Base-by-base conservation (phyloP, 2,113 vertebrate genomes). In the Circaetus gallicus region DNA sequence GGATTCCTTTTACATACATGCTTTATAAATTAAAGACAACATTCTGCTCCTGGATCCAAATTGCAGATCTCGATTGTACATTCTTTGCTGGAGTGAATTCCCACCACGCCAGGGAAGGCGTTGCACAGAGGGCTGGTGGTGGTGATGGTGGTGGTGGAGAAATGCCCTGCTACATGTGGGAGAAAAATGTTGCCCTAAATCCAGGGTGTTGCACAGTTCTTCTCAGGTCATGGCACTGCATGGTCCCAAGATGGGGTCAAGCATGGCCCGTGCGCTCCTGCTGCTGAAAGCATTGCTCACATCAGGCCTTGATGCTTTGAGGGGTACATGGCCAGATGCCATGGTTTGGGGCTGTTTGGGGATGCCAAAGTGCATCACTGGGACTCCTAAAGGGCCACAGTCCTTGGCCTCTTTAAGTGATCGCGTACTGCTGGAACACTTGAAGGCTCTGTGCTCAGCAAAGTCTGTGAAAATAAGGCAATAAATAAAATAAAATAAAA, bases 381-480 rank as follows among this genome's bases (percentile, higher is more conserved):
- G 72, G 86, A 89, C 89, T 92, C 59, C 71, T 86, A 95, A 93
- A 93, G 29, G 40, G 53, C 34, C 28, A 53, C 36, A 81, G 47
- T 5, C 18, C 47, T 67, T 43, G 63, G 42, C 42, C 16, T 82
- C 59, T 81, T 86, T 70, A 71, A 92, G 43, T 69, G 61, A 63
- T 38, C 20, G 5, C n/a, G 45, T 80, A 77, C 28, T 80, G 50
- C 63, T 97, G 72, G n/a, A 95, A 91, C 72, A 89, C 42, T 83
- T 83, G 45, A 74, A 88, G 32, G 50, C 20, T 91, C 89, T 94
- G 86, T 70, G 42, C 87, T 89, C 69, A 74, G 72, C 38, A 71
- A 95, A 81, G 55, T 82, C 86, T 93, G 83, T 78, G 72, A 91
- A 96, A 94, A 96, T 67, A 86, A 67, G 14, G 59, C 55, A 91